Evolutionary conservation across 1,140 invertebrate genomes (phyloP), one percentile per base, ranked within the genome.

Genomic region (Drosophila littoralis): DNA sequence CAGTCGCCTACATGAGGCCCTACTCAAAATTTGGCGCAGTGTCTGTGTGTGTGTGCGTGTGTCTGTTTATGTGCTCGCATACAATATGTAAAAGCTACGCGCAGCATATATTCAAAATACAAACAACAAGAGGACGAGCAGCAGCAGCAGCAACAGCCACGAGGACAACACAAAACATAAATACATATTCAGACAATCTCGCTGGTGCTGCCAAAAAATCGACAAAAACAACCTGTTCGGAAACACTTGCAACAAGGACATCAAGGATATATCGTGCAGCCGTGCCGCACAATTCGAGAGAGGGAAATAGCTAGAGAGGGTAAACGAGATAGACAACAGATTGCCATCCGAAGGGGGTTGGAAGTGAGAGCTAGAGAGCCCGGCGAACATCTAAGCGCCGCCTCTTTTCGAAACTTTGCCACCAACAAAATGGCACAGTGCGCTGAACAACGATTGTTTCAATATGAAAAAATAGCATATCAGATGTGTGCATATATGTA

Each of bases 181-280:
- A 66, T 81, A 88, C 80, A 88, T 89, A 88, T 88, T 88, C 84
- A 81, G 67, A 88, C 80, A 84, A 88, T 89, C 77, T 73, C 84
- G 83, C 76, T 79, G 79, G 38, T 69, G 69, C 83, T 88, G 84
- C 84, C 81, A 88, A 88, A 91, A 91, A 91, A 91, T 91, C 89
- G 84, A 91, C 89, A 91, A 91, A 91, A 91, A 91, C 89, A 91
- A 91, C 89, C 89, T 91, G 89, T 91, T 91, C 84, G 84, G 85
- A 89, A 91, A 91, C 89, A 91, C 89, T 91, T 91, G 89, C 89
- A 90, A 70, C 81, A 90, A 90, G 84, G 84, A 88, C 67, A 81
- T 88, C 84, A 88, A 77, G 58, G 59, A 65, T 65, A 70, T 70
- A 60, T 67, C 28, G 33, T 58, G 70, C 38, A 40, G 42, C 55